Conservation (phyloP, 2,797 vertebrate species). For the Galaxias olidus region DNA sequence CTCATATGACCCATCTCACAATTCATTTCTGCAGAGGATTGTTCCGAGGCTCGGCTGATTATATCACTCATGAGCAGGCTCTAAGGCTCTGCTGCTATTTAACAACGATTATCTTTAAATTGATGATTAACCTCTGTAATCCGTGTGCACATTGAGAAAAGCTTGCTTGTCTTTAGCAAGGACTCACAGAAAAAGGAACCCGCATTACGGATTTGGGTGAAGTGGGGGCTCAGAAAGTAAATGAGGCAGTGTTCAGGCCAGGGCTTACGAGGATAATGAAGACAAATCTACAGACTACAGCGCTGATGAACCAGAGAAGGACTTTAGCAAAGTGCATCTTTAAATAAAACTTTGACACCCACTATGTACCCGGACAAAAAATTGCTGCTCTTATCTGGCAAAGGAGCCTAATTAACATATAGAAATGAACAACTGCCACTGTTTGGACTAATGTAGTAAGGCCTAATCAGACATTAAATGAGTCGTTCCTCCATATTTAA, state of each 20-base stretch:
- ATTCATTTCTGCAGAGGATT: conserved; percentile 60
- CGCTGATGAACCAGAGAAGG: conserved; percentile 63
- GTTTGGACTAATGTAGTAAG: conserved; percentile 68
- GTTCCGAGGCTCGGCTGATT: conserved; percentile 65
- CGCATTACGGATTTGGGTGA: conserved; percentile 65
- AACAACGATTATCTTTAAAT: conserved; percentile 78
- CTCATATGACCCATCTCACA: conserved; percentile 57
- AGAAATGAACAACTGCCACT: conserved; percentile 59
- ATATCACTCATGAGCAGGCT: conserved; percentile 59
- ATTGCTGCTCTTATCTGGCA: conserved; percentile 55
- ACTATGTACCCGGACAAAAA: conserved; percentile 50
- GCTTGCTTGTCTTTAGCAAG: conserved; percentile 59
- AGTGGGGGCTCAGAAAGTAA: conserved; percentile 68
- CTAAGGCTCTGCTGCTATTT: conserved; percentile 68
- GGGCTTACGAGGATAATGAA: conserved; percentile 72
- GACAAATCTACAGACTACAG: conserved; percentile 65
- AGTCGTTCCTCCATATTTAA: conserved; percentile 76
- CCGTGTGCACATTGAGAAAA: conserved; percentile 64
- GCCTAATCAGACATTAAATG: conserved; percentile 75
- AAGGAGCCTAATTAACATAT: conserved; percentile 51
- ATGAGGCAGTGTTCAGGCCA: conserved; percentile 71
- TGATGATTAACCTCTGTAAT: conserved; percentile 81
- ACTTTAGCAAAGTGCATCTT: conserved; percentile 55
- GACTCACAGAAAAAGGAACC: conserved; percentile 52
- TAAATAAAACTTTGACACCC: conserved; percentile 61